Conservation (phyloP, 2,888 invertebrate genomes). For the Abrostola tripartita region DNA sequence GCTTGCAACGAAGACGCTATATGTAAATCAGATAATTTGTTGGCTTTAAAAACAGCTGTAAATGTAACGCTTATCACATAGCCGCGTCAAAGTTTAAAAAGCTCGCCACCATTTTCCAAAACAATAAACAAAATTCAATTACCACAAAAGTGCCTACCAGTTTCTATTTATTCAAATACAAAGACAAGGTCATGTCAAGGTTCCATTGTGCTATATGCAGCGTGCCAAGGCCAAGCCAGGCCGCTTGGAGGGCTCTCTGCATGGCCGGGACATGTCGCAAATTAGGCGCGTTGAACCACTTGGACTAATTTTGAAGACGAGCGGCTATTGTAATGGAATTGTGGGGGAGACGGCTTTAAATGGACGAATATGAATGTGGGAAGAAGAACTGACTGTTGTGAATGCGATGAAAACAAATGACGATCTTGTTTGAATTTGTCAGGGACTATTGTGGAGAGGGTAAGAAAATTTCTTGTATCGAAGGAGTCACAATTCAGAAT, state of each 20-base stretch:
- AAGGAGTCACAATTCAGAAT: too few species aligned
- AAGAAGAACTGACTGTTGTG: background rate
- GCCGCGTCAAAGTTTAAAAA: too few species aligned
- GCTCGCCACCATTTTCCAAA: background rate
- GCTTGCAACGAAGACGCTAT: too few species aligned
- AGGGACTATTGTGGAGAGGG: too few species aligned
- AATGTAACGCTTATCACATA: too few species aligned
- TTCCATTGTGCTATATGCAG: slow-evolving; percentile 59
- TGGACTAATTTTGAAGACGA: slow-evolving; percentile 61
- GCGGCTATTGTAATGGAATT: slow-evolving; percentile 34
- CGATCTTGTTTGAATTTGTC: too few species aligned
- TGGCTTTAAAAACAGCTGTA: too few species aligned
- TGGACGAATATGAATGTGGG: background rate
- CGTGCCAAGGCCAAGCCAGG: slow-evolving; percentile 58
- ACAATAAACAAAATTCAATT: slow-evolving; percentile 17
- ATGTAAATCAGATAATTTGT: too few species aligned
- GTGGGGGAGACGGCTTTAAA: slow-evolving; percentile 1
- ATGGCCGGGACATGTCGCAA: slow-evolving; percentile 60
- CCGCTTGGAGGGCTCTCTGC: slow-evolving; percentile 58
- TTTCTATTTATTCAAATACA: slow-evolving; percentile 44
- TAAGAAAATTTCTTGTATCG: too few species aligned
- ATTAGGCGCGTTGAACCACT: slow-evolving; percentile 57
- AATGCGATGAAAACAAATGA: too few species aligned
- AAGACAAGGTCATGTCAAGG: slow-evolving; percentile 67
- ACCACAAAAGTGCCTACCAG: slow-evolving; percentile 16